phyloP scores from a whole-genome alignment of 2,888 invertebrate species.

The Zhuqinia jingwanae region DNA sequence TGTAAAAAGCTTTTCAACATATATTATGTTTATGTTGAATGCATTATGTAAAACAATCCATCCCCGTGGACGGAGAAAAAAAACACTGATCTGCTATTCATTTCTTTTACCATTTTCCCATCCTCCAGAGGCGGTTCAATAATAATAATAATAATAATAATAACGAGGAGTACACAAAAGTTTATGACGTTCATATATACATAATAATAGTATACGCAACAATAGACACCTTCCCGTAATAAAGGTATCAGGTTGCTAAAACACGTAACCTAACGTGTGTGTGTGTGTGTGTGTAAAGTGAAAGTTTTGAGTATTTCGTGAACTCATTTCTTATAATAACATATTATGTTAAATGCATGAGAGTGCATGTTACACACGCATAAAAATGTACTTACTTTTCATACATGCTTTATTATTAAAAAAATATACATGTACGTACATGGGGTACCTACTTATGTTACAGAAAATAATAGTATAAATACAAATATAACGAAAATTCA shows the following conservation, averaged over 20 bases:
- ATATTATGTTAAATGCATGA: conserved; percentile 40
- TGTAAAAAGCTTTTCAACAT: conserved; percentile 27
- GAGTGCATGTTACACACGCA: conserved; percentile 40
- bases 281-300: conserved; percentile 1
- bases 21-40: conserved; percentile 42
- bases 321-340: conserved; percentile 6
- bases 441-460: too few relatives aligned
- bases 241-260: background rate
- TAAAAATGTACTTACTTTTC: conserved; percentile 12
- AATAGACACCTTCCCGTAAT: background rate
- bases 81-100: conserved; percentile 63
- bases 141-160: background rate
- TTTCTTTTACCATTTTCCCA: conserved; percentile 51
- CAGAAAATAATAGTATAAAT: background rate
- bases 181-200: background rate
- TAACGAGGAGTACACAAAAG: background rate
- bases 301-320: background rate
- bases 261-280: background rate
- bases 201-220: too few relatives aligned
- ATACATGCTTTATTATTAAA: background rate
- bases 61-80: conserved; percentile 44
- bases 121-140: conserved; percentile 6
- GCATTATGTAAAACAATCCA: conserved; percentile 62
- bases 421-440: background rate
- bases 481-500: background rate